Base-by-base conservation (phyloP, 1,140 invertebrate species). In the Leguminivora glycinivorella region DNA sequence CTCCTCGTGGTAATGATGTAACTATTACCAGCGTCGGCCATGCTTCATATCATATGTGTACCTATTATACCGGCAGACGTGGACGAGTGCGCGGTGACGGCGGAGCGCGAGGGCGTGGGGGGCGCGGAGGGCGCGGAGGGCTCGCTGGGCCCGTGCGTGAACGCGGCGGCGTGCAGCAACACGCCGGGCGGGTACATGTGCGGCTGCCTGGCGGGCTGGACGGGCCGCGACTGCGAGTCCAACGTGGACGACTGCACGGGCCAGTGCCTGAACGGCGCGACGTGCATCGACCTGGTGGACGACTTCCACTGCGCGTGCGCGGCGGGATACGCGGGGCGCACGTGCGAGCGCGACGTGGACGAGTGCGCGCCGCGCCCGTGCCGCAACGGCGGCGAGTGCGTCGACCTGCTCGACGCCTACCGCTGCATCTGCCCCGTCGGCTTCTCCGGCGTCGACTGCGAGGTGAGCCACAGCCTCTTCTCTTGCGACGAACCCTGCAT, bases 181-280 rank as follows among this genome's bases (percentile, higher is more conserved):
- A 91, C 95, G 29, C 94, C 94, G 2, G 98, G 98, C 0, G 96
- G 96, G 69, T 98, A 97, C 87, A 92, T 94, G 79, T 98, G 97
- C 88, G 91, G 95, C 75, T 96, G 96, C 88, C 92, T 95, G 43
- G 94, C 95, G 66, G 97, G 98, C 24, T 99, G 98, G 96, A 95
- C 94, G 6, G 97, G 94, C 19, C 95, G 96, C 85, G 95, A 96
- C 76, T 99, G 98, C 91, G 95, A 96, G 77, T 94, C 95, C 79
- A 97, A 98, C 88, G 97, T 98, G 83, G 95, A 97, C 87, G 96
- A 96, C 85, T 99, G 98, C 90, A 93, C 95, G 7, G 96, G 96
- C 2, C 97, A 97, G 80, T 98, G 97, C 89, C 93, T 95, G 74
- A 95, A 98, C 90, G 96, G 95, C 17, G 97, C 96, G 7, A 95